Evolutionary conservation across 2,888 invertebrate genomes (phyloP), one percentile per base, ranked within the genome.

Genomic region (Ametastegia equiseti): DNA sequence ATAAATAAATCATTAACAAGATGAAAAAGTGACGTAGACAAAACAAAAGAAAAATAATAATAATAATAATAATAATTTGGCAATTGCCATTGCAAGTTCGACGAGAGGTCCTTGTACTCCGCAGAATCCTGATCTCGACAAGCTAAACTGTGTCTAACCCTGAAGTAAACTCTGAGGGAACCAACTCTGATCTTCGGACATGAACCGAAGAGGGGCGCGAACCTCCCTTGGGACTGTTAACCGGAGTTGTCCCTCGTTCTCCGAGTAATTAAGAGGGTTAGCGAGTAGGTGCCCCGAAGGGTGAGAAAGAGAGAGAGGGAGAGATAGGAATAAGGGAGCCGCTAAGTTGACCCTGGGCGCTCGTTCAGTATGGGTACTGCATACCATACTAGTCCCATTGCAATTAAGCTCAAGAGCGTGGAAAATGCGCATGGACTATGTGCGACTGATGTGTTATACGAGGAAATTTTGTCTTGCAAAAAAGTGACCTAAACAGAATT

Each of bases 191-290:
- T 78, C 78, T 78, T 63, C 11, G 39, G 60, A 63, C 57, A 42
- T 39, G 42, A 7, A 63, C 42, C 27, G 23, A 75, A 78, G 9
- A 47, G 60, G 60, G 60, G 27, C 13, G 57, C 75, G n/a, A 60
- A 63, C 42, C n/a, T 60, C 60, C 30, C 78, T 15, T 2, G 78
- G 33, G 78, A 60, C 60, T 78, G 60, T 78, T 78, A 78, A 78
- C 78, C 33, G 27, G 33, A 75, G 78, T 78, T 39, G 60, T 42
- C 60, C 78, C 78, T 63, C 60, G 60, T 60, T 78, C 78, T 60
- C 42, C 13, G 33, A 63, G 78, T 78, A 78, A 78, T 78, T 57
- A 78, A 78, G 45, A 78, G 60, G 57, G 39, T 78, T 63, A 60
- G n/a, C 47, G 27, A 27, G 42, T 13, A 23, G 60, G 36, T 30